Conservation (phyloP, 2,888 invertebrate species). For the Priapulus caudatus region DNA sequence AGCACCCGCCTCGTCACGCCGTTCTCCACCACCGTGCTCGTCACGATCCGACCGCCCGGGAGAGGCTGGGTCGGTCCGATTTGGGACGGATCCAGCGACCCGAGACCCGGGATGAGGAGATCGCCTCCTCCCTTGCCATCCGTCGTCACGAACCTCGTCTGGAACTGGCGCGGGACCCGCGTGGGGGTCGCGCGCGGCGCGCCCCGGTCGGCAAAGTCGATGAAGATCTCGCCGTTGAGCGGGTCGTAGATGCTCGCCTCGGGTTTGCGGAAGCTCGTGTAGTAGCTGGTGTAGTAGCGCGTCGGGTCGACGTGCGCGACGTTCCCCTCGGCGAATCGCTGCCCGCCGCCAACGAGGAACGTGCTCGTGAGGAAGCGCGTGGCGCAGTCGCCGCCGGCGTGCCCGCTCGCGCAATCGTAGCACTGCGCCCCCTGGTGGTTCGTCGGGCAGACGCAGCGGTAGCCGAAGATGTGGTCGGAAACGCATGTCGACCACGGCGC, state of each 20-base stretch:
- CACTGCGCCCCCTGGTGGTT: slow-evolving; percentile 1
- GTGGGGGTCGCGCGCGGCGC: neutral
- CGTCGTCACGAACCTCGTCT: neutral
- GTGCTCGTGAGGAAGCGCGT: neutral
- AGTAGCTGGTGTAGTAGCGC: neutral
- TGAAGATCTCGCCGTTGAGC: neutral
- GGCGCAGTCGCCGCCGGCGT: neutral
- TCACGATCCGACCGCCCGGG: neutral
- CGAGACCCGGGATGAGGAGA: neutral
- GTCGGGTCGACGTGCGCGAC: neutral
- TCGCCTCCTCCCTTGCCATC: neutral
- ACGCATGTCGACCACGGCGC: neutral
- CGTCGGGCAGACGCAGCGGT: neutral
- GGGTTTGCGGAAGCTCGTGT: neutral
- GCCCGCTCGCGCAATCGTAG: neutral
- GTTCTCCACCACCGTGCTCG: neutral
- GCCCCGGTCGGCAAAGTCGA: neutral
- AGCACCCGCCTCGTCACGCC: neutral
- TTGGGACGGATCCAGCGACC: too few species aligned
- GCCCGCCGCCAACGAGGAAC: neutral
- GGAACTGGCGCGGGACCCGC: neutral
- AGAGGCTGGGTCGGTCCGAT: neutral
- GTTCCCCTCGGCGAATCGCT: neutral
- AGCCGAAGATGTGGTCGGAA: neutral
- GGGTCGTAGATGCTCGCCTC: slow-evolving; percentile 1